Conservation (phyloP, 2,888 invertebrate species). For the Busseola fusca region DNA sequence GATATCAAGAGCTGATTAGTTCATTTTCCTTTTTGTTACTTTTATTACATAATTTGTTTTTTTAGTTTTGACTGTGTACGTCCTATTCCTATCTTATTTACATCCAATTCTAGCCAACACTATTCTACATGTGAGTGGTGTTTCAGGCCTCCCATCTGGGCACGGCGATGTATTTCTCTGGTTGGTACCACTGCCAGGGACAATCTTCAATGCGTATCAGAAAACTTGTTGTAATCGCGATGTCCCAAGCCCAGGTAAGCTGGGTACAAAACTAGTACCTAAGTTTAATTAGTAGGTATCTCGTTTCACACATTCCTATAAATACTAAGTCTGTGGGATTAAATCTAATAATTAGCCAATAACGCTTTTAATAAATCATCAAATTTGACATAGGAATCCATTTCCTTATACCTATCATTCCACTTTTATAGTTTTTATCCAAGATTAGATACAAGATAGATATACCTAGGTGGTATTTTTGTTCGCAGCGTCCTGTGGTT, state of each 20-base stretch:
- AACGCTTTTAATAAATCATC: neutral
- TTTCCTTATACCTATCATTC: neutral
- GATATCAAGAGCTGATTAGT: no score
- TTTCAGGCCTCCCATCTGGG: conserved; percentile 62
- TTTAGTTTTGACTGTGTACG: no score
- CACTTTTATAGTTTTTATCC: neutral
- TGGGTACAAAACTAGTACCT: neutral
- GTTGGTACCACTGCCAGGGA: conserved; percentile 67
- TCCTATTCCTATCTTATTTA: neutral
- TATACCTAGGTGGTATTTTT: neutral
- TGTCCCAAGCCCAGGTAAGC: conserved; percentile 66
- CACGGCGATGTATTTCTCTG: conserved; percentile 71
- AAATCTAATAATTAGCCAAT: neutral
- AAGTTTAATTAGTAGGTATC: neutral
- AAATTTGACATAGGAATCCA: neutral
- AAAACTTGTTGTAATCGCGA: conserved; percentile 62
- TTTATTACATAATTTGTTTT: no score
- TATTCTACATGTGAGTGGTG: conserved; percentile 1
- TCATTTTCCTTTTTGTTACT: no score
- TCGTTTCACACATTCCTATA: neutral
- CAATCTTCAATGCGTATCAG: conserved; percentile 58
- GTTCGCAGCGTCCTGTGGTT: conserved; percentile 69
- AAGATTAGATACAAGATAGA: no score
- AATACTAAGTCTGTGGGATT: neutral
- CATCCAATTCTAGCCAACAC: neutral